Evolutionary conservation across 2,797 vertebrate genomes (phyloP).

Genomic region (Sebastes kiyomatsui): DNA sequence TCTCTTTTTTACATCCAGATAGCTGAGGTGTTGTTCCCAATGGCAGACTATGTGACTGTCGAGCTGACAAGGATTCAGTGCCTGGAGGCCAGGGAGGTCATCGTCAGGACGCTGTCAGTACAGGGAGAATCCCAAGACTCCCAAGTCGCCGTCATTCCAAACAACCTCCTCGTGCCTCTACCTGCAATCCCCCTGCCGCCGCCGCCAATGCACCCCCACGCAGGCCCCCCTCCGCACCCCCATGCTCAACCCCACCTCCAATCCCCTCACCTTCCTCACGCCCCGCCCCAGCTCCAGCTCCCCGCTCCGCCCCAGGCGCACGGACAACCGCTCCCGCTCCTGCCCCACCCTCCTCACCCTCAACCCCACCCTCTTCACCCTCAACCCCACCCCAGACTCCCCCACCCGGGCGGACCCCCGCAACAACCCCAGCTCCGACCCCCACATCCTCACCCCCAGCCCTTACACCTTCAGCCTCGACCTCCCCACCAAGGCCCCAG

Average conservation of each 20-base stretch:
- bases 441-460: constrained; percentile 67
- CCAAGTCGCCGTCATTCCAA: constrained; percentile 84
- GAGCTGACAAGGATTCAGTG: constrained; percentile 89
- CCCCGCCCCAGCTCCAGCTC: constrained; percentile 51
- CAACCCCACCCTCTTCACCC: constrained; percentile 75
- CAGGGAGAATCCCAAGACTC: constrained; percentile 97
- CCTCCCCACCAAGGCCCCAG: constrained; percentile 77
- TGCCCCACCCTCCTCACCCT: constrained; percentile 67
- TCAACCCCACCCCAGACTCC: constrained; percentile 74
- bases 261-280: constrained; percentile 70
- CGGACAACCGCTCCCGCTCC: constrained; percentile 54
- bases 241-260: constrained; percentile 67
- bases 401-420: constrained; percentile 52
- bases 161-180: constrained; percentile 93
- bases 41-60: constrained; percentile 86
- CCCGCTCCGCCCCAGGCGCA: constrained; percentile 65
- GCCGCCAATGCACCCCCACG: constrained; percentile 66
- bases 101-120: constrained; percentile 91
- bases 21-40: constrained; percentile 90
- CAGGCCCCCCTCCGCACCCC: constrained; percentile 64
- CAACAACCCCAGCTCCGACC: constrained; percentile 65
- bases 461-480: constrained; percentile 69
- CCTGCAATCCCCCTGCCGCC: constrained; percentile 76
- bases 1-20: constrained; percentile 79
- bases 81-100: constrained; percentile 90